Percentiles rank a stretch among this genome's conserved stretches.
Evolutionary conservation across 2,113 vertebrate genomes (phyloP).

Genomic region (Cheirogaleus medius): DNA sequence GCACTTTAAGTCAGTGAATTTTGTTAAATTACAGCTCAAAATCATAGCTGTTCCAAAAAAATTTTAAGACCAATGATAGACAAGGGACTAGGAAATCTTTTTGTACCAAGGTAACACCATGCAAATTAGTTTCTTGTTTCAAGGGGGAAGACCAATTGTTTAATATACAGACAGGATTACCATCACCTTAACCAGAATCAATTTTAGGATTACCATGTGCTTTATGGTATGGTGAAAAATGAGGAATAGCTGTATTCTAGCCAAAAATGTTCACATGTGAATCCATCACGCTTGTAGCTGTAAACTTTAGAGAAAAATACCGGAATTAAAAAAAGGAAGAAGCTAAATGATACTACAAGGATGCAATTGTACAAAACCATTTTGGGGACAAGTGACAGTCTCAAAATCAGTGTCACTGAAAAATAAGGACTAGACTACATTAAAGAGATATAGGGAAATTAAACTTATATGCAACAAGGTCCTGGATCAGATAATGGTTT

Average conservation of each 20-base stretch:
- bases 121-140: background rate
- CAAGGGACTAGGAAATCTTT: background rate
- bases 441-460: background rate
- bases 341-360: background rate
- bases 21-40: background rate
- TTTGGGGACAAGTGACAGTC: background rate
- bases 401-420: slow-evolving; percentile 11
- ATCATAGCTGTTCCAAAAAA: background rate
- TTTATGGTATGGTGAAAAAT: background rate
- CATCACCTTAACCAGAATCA: background rate
- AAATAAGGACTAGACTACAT: background rate
- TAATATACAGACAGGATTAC: background rate
- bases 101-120: background rate
- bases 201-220: background rate
- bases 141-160: background rate
- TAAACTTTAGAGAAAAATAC: background rate
- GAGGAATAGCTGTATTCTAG: background rate
- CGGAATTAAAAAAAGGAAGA: background rate
- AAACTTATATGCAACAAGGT: background rate
- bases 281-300: background rate
- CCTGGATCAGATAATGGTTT: background rate
- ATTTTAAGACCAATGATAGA: background rate
- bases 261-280: background rate
- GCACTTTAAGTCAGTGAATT: background rate
- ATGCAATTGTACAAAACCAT: background rate